Evolutionary conservation across 2,888 invertebrate species (phyloP), one percentile per base, ranked within the genome.

Genomic region (Pollenia griseotomentosa): DNA sequence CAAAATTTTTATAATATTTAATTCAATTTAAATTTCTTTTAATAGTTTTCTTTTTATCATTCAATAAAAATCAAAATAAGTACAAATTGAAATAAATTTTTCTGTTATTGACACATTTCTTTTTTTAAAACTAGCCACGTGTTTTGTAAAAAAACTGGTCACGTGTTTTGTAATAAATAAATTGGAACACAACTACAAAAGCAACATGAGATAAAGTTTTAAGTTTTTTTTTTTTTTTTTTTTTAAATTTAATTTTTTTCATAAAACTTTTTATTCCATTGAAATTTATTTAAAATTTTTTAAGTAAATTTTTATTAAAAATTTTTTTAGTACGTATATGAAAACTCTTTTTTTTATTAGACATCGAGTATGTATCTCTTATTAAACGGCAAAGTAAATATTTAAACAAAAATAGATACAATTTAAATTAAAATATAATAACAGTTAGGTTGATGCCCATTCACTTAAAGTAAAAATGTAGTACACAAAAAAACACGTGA

Each of bases 51-150:
- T 33, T 23, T 7, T 12, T 53, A 7, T 53, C 53, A 23, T 23
- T 57, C 5, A 11, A 23, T 11, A 23, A 16, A 53, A n/a, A n/a
- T 33, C 33, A 53, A 53, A 14, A 65, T 23, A n/a, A n/a, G n/a
- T n/a, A 16, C 9, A 66, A 75, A 75, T 82, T 82, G 33, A 75
- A 51, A 48, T 75, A 44, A 68, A 75, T 82, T 75, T 66, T 66
- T 66, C 59, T 74, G 74, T 68, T 81, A 74, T 73, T 82, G 66
- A 75, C 82, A 68, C 82, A 70, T 51, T 23, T 46, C 44, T 48
- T 40, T 5, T 33, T 6, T 33, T 33, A 33, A 33, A 48, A 14
- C 33, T 33, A 3, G 33, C 48, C 63, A 63, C 53, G 40, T 70
- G 53, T 55, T 19, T 12, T 46, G 19, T 10, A 46, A 48, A 59